Percentiles rank a stretch among this genome's conserved stretches.
Conservation (phyloP, 2,113 vertebrate species). For the Hemichromis elongatus region DNA sequence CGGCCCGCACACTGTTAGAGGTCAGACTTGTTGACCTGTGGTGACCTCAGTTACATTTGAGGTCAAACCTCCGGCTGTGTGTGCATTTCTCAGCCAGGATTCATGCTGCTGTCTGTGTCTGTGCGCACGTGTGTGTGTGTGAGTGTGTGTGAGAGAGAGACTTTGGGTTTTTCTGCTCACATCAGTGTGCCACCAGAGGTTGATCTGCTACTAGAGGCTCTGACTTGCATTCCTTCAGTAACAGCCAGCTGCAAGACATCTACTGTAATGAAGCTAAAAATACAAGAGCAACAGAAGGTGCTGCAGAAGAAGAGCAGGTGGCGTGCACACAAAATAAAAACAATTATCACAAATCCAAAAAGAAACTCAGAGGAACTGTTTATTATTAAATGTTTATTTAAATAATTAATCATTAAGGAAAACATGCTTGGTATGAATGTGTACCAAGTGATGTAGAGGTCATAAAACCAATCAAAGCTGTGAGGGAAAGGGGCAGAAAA, state of each 20-base stretch:
- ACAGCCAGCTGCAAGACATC: background rate
- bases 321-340: background rate
- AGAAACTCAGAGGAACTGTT: background rate
- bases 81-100: background rate
- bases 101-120: background rate
- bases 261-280: background rate
- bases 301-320: background rate
- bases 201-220: background rate
- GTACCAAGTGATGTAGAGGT: background rate
- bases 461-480: background rate
- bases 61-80: background rate
- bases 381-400: background rate
- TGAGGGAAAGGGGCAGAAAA: background rate
- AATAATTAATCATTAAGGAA: background rate
- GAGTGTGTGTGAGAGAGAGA: background rate
- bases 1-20: background rate
- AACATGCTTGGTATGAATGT: background rate
- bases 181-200: background rate
- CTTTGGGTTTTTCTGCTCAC: background rate
- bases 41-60: background rate
- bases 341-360: background rate
- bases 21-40: slow-evolving; percentile 7
- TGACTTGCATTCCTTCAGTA: background rate
- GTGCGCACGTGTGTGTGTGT: background rate
- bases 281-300: rapidly evolving